Percentiles rank a stretch among this genome's conserved stretches.
Evolutionary conservation across 2,113 vertebrate genomes (phyloP).

Genomic region (Erinaceus europaeus): DNA sequence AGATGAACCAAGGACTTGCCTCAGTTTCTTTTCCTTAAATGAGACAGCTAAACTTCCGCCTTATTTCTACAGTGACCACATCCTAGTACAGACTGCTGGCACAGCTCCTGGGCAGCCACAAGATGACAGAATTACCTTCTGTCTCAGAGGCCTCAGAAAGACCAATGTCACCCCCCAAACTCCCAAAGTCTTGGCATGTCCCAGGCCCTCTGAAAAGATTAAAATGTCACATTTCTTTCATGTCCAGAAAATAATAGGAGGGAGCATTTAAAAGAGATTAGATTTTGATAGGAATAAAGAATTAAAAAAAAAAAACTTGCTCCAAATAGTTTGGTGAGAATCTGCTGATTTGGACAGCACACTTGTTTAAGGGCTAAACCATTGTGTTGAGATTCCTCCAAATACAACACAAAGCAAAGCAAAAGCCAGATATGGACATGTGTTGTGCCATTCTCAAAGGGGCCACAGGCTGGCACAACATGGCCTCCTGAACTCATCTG

Average conservation of each 20-base stretch:
- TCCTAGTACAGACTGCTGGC: background rate
- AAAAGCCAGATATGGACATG: background rate
- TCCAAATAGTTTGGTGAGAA: background rate
- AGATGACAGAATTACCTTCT: constrained; percentile 28
- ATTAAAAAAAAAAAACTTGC: background rate
- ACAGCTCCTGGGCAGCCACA: constrained; percentile 10
- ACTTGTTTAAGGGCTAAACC: constrained; percentile 24
- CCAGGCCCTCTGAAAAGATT: background rate
- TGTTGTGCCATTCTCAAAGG: background rate
- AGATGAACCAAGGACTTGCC: background rate
- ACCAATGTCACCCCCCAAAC: background rate
- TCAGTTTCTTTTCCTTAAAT: constrained; percentile 14
- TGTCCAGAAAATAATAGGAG: background rate
- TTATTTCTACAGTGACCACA: background rate
- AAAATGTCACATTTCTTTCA: constrained; percentile 15
- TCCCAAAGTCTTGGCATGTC: constrained; percentile 26
- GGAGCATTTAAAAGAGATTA: background rate
- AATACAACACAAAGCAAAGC: constrained; percentile 7
- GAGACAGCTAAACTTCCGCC: background rate
- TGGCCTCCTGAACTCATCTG: background rate
- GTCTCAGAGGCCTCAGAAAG: constrained; percentile 12
- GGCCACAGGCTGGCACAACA: background rate
- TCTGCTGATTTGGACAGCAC: background rate
- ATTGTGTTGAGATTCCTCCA: background rate
- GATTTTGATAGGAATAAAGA: background rate